Evolutionary conservation across 2,888 invertebrate species (phyloP), one percentile per base, ranked within the genome.

Genomic region (Iphiclides podalirius): DNA sequence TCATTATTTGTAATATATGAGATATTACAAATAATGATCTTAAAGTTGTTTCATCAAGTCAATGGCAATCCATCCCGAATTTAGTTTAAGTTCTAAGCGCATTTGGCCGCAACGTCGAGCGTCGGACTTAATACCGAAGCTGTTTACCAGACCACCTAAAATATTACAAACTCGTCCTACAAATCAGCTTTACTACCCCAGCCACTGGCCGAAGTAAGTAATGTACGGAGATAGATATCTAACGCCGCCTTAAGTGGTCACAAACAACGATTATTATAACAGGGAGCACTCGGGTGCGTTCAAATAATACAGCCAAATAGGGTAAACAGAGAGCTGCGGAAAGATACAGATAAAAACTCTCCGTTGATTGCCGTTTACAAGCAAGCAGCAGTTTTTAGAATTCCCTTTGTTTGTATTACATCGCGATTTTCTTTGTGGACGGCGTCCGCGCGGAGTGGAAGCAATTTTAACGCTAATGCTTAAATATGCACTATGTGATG

Each of bases 81-180:
- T 26, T 7, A 26, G 26, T 40, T 28, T 16, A 42, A 41, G 15
- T 11, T 42, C 6, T 37, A 33, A 38, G 37, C 20, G 38, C 34
- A 43, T 49, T 48, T 43, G 16, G 12, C 23, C 42, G 23, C 33
- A 34, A 38, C 23, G 16, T 47, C 31, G 23, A 12, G 50, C 36
- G 54, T 52, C 57, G 52, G 53, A 42, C 40, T 47, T 40, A 52
- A 57, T 50, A 55, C 52, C 52, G 12, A 66, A 64, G 63, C 66
- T 65, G 63, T 65, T 69, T 64, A 67, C 59, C 53, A 54, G 61
- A 61, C 59, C 63, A 58, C 56, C 63, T 64, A 65, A 65, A 67
- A 68, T 65, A 66, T 66, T 66, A 64, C 63, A 63, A 61, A 55
- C 59, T 56, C 57, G 53, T 56, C 54, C 54, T 53, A 53, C 57